Percentiles rank a stretch among this genome's conserved stretches.
phyloP scores from a whole-genome alignment of 2,888 invertebrate genomes.

The Antitype chi region DNA sequence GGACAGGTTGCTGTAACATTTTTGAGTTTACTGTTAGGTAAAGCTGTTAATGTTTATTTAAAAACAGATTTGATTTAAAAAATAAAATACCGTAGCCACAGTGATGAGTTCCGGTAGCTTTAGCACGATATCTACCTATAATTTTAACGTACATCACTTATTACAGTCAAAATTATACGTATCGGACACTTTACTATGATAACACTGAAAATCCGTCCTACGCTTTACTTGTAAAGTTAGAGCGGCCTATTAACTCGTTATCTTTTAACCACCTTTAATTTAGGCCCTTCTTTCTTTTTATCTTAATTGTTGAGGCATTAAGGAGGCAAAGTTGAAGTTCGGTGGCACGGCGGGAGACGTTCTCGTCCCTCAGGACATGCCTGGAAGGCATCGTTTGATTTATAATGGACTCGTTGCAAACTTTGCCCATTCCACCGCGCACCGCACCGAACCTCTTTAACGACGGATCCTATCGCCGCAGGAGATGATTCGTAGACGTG shows the following conservation, averaged over 20 bases:
- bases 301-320: constrained; percentile 90
- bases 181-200: constrained; percentile 19
- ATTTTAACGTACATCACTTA: neutral
- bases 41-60: constrained; percentile 48
- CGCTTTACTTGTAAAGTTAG: constrained; percentile 79
- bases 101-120: neutral
- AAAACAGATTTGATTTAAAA: constrained; percentile 15
- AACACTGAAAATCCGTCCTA: constrained; percentile 46
- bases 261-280: constrained; percentile 90
- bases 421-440: constrained; percentile 88
- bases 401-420: constrained; percentile 91
- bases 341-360: constrained; percentile 85
- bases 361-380: constrained; percentile 89
- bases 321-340: constrained; percentile 89
- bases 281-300: constrained; percentile 90
- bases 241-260: constrained; percentile 89
- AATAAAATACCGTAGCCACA: no score
- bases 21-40: constrained; percentile 44
- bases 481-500: constrained; percentile 90
- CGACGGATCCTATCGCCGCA: constrained; percentile 89
- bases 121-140: neutral
- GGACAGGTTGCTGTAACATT: constrained; percentile 57
- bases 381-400: constrained; percentile 90
- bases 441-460: constrained; percentile 88
- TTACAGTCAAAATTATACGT: constrained; percentile 6